phyloP scores from a whole-genome alignment of 2,113 vertebrate genomes.

The Asarcornis scutulata region DNA sequence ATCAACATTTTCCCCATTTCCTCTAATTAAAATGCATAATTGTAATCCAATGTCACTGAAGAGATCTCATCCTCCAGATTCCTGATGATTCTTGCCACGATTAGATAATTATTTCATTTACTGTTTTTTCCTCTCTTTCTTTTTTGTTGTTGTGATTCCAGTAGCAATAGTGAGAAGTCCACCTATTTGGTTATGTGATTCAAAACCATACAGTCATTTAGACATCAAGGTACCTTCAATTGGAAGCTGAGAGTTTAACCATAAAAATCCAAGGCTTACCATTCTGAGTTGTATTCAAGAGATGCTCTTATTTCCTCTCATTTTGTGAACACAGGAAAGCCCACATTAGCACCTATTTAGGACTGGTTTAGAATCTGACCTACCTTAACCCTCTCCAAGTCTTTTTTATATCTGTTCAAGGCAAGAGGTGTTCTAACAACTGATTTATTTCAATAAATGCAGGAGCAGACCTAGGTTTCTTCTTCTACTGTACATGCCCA shows the following conservation, averaged over 20 bases:
- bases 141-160: not conserved
- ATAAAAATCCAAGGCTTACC: not conserved
- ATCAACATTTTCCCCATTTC: not conserved
- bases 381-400: not conserved
- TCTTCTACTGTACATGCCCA: not conserved
- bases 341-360: too few relatives aligned
- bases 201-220: not conserved
- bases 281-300: not conserved
- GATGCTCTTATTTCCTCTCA: not conserved
- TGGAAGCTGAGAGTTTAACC: not conserved
- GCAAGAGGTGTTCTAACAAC: not conserved
- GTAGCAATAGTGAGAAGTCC: not conserved
- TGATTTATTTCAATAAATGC: not conserved
- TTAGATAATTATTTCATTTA: too few relatives aligned
- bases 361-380: not conserved
- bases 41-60: too few relatives aligned
- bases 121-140: not conserved
- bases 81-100: too few relatives aligned
- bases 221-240: not conserved
- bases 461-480: not conserved
- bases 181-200: not conserved
- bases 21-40: not conserved
- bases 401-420: not conserved
- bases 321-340: not conserved
- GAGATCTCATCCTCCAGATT: too few relatives aligned